A percentile compares a stretch with the other conserved stretches of the same genome.
Conservation (phyloP, 2,113 vertebrate genomes). For the Epinephelus lanceolatus region DNA sequence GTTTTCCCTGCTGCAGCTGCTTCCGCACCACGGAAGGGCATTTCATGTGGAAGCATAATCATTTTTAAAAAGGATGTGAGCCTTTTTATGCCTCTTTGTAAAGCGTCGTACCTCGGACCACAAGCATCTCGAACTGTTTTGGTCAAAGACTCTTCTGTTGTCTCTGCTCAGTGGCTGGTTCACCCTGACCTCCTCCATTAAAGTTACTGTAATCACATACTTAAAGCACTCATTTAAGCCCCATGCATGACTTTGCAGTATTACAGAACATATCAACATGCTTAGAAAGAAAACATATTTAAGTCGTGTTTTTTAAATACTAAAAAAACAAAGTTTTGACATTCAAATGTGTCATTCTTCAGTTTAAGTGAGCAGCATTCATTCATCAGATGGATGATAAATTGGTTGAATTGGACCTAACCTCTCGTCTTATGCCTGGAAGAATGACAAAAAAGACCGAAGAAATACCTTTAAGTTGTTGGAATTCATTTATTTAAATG, state of each 20-base stretch:
- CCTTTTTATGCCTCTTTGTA: constrained; percentile 59
- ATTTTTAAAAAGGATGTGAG: constrained; percentile 35
- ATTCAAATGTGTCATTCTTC: constrained; percentile 7
- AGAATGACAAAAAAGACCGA: background rate
- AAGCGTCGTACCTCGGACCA: constrained; percentile 54
- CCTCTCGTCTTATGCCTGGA: background rate
- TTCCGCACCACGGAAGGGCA: constrained; percentile 43
- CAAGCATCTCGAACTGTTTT: constrained; percentile 61
- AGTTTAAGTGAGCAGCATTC: background rate
- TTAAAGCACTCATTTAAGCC: constrained; percentile 49
- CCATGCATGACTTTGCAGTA: constrained; percentile 46
- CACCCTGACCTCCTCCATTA: constrained; percentile 41
- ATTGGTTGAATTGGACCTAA: background rate
- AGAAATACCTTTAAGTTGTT: background rate
- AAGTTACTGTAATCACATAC: constrained; percentile 52
- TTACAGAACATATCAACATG: constrained; percentile 41
- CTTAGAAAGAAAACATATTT: constrained; percentile 18
- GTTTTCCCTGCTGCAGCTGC: constrained; percentile 55
- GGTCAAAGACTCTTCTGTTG: constrained; percentile 72
- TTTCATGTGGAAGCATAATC: constrained; percentile 45
- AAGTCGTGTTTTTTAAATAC: background rate
- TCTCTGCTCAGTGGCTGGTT: constrained; percentile 53
- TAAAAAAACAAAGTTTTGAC: background rate
- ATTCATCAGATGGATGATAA: background rate
- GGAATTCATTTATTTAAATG: background rate